Evolutionary conservation across 2,113 vertebrate genomes (phyloP), one percentile per base, ranked within the genome.

Genomic region (Thamnophis sirtalis): DNA sequence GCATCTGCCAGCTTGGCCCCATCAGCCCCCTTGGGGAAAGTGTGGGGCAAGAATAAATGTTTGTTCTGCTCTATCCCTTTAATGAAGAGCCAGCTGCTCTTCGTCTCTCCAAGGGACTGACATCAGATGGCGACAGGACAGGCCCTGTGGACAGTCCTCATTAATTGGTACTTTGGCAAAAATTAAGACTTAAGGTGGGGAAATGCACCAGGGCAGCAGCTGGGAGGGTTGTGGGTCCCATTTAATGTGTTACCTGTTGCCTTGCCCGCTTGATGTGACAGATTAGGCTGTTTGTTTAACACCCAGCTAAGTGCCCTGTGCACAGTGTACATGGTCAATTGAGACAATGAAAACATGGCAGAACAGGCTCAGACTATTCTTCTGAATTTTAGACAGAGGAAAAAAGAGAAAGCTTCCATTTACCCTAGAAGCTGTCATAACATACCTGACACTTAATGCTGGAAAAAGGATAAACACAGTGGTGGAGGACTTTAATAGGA

Each of bases 11-110:
- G 80, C 0, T 84, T 87, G 63, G 68, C 58, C 9, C 90, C 51
- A 48, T 0, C 0, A 58, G 53, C 15, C 53, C 92, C 95, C 93
- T 10, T 58, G 91, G 93, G 88, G 91, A 48, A 11, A 3, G 68
- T 0, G 9, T 19, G 85, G 51, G 60, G 24, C 28, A 53, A 15
- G 60, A 0, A 50, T 86, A 87, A 22, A 0, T 55, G n/a, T 90
- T 93, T 91, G 94, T 60, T 91, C 90, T 48, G 17, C 86, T 86
- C 91, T 90, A 56, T 60, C 48, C 54, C 89, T 48, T 0, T 0
- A 56, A 90, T 0, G 1, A 56, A 91, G 84, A 0, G 93, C 93
- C 96, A 97, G 96, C 96, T 97, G 96, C 93, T 91, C 89, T n/a
- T 92, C 86, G 93, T 90, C 88, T 43, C 50, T 0, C 56, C 0